phyloP scores from a whole-genome alignment of 2,888 invertebrate species.

The Dascillus cervinus region DNA sequence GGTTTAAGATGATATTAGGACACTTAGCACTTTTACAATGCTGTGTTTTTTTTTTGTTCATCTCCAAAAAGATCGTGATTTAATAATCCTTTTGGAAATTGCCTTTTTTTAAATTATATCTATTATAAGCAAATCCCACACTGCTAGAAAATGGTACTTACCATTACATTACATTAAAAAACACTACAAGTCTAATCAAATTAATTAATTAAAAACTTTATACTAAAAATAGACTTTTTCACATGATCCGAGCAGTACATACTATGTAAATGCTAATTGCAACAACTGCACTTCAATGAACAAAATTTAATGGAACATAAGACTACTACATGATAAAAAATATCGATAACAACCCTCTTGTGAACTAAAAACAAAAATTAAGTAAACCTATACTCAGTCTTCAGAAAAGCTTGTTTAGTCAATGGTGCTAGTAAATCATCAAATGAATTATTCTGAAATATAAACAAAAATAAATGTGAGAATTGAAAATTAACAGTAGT shows the following conservation, averaged over 20 bases:
- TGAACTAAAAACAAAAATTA: too few relatives aligned
- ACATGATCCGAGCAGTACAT: neutral
- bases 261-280: neutral
- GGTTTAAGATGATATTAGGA: slow-evolving; percentile 18
- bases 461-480: slow-evolving; percentile 2
- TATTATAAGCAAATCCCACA: too few relatives aligned
- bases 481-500: neutral
- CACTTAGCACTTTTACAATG: slow-evolving; percentile 4
- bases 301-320: too few relatives aligned
- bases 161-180: too few relatives aligned
- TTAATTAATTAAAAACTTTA: too few relatives aligned
- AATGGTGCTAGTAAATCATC: neutral
- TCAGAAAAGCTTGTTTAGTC: slow-evolving; percentile 9
- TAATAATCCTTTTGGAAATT: too few relatives aligned
- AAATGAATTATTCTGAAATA: slow-evolving; percentile 6
- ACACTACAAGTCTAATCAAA: too few relatives aligned
- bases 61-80: slow-evolving; percentile 14
- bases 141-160: too few relatives aligned
- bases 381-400: slow-evolving; percentile 33
- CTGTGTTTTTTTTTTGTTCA: slow-evolving; percentile 5
- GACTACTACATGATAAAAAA: too few relatives aligned
- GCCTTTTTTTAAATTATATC: too few relatives aligned
- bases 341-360: too few relatives aligned
- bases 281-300: slow-evolving; percentile 6
- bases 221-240: neutral